Evolutionary conservation across 1,140 invertebrate species (phyloP), one percentile per base, ranked within the genome.

Genomic region (Lucilia sericata): DNA sequence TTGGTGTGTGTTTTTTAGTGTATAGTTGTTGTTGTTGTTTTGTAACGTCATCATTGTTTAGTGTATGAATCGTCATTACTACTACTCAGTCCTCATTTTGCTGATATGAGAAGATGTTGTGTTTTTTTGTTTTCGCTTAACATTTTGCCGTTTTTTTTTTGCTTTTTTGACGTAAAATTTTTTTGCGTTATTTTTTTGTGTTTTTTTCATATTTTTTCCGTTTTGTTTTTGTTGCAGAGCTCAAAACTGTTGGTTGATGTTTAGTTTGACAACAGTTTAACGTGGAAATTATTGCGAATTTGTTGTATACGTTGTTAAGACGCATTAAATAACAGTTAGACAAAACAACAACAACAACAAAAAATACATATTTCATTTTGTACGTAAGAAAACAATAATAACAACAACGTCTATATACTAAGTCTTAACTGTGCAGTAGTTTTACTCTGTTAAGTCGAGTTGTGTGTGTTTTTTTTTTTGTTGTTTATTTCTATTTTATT

Each of bases 221-320:
- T 10, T n/a, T 60, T 70, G 34, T 80, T 83, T 81, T 34, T 51
- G 70, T 74, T 25, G 82, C 36, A 55, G 55, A 42, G 49, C 17
- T 76, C 82, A 84, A 84, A 84, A 84, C 84, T 88, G 87, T 86
- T 88, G 88, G 88, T 88, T 86, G 87, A 42, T 78, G 51, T 90
- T 88, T 89, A 88, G 86, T 87, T 88, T 87, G 88, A 86, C 87
- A 88, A 90, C 88, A 90, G 88, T 90, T 90, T 88, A 88, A 90
- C 88, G 88, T 90, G 88, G 88, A 90, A 90, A 90, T 90, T 90
- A 90, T 90, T 88, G 88, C 88, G 88, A 90, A 90, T 90, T 90
- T 90, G 88, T 90, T 90, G 88, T 89, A 30, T 21, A n/a, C 55
- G n/a, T n/a, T n/a, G 14, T 17, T 14, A 60, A 75, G 25, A 75